Evolutionary conservation across 2,113 vertebrate species (phyloP), one percentile per base, ranked within the genome.

Genomic region (Pachypanchax playfairii): DNA sequence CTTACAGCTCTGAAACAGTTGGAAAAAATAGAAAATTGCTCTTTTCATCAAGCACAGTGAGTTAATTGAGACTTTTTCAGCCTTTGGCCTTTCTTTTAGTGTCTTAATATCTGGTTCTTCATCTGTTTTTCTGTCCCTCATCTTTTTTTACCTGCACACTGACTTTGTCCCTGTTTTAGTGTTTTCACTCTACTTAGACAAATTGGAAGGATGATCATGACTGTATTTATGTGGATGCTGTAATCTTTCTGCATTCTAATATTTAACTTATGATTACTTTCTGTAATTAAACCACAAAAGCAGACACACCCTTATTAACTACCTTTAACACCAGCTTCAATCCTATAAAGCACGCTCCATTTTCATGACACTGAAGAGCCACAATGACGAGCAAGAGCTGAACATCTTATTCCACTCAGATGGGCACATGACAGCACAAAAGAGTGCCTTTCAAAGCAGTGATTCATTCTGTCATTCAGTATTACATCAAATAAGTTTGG

Each of bases 31-130:
- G 78, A 84, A 85, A 78, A 67, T 26, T 70, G 77, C 73, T 75
- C 62, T 90, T 88, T 85, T 72, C 81, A 79, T 89, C 89, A 87
- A 74, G 28, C 51, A 43, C 73, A 70, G 80, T 47, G 70, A 81
- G 54, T 80, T 85, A 62, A 85, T 79, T 53, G 53, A 63, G 54
- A 13, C 50, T 44, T 73, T 52, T 46, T 35, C 33, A 2, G 33
- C 14, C n/a, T 76, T 24, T 42, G 46, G 21, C 64, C 71, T 21
- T 62, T 77, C 26, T 57, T 31, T 4, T 0, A 17, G 20, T 4
- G 21, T 48, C 38, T 65, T 54, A 38, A 14, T 48, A 20, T 13
- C 4, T 20, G 39, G 38, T 36, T 29, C 26, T 18, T 52, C 20
- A 50, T 39, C 55, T 52, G 20, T 29, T 29, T 13, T 42, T 56